A percentile compares a stretch with the other conserved stretches of the same genome.
Conservation (phyloP, 2,113 vertebrate species). For the Chaetops frenatus region DNA sequence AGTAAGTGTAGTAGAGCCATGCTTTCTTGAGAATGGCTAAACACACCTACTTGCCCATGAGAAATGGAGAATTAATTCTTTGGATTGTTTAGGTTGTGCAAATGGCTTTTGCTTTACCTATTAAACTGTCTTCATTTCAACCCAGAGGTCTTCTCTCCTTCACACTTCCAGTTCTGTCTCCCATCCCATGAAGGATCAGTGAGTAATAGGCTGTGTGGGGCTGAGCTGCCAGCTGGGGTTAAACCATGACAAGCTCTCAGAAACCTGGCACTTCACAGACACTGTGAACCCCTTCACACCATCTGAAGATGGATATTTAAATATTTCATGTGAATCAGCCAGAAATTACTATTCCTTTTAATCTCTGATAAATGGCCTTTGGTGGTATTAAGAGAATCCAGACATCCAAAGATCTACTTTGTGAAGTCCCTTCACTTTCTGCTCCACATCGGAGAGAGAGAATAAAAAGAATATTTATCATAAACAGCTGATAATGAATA, state of each 20-base stretch:
- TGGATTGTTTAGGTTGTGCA: rapidly evolving
- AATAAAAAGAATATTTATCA: not conserved
- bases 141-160: not conserved
- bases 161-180: not conserved
- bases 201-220: not conserved
- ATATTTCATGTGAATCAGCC: not conserved
- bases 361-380: not conserved
- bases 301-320: not conserved
- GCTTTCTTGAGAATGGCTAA: not conserved
- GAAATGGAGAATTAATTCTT: not conserved
- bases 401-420: not conserved
- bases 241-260: not conserved
- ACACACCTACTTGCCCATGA: not conserved
- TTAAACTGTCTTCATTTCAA: not conserved
- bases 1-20: not conserved
- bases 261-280: not conserved
- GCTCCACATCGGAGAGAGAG: not conserved
- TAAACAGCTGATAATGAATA: not conserved
- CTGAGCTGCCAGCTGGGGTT: not conserved
- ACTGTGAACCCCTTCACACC: not conserved
- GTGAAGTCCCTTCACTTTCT: not conserved
- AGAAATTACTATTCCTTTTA: not conserved
- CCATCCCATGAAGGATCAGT: too few species aligned
- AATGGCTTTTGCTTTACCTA: not conserved
- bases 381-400: not conserved